Percentiles rank a stretch among this genome's conserved stretches.
These are phyloP conservation scores for Orchesellides sinensis DNA, from an alignment of 2,888 invertebrate genomes.

Conservation along the genomic window DNA sequence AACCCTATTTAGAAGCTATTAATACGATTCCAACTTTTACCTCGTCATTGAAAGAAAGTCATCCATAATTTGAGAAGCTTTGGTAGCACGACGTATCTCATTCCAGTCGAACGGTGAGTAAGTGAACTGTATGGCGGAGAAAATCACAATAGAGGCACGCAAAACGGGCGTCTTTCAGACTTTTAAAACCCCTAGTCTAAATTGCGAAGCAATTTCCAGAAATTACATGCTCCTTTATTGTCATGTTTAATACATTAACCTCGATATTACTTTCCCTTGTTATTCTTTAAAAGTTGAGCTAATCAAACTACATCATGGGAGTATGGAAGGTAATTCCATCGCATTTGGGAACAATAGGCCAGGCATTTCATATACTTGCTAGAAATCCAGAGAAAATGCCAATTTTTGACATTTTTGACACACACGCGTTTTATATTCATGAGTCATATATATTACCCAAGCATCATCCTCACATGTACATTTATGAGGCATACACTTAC, in stretches of 20 bases:
- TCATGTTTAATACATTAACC: not conserved
- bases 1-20: too few species aligned
- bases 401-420: constrained; percentile 55
- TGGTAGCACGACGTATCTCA: too few species aligned
- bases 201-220: not conserved
- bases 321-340: constrained; percentile 14
- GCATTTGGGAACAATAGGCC: constrained; percentile 14
- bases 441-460: too few species aligned
- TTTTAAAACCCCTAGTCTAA: too few species aligned
- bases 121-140: not conserved
- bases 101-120: not conserved
- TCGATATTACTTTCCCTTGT: not conserved
- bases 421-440: not conserved
- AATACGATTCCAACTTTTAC: too few species aligned
- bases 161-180: too few species aligned
- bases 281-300: constrained; percentile 18
- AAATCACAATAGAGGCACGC: too few species aligned
- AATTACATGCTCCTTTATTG: constrained; percentile 7
- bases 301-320: constrained; percentile 41
- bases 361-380: not conserved
- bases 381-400: constrained; percentile 39
- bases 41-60: too few species aligned
- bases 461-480: too few species aligned
- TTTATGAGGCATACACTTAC: too few species aligned
- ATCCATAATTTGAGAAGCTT: too few species aligned